Percentiles rank a stretch among this genome's conserved stretches.
These are phyloP conservation scores for Alouatta palliata DNA, from an alignment of 2,113 vertebrate species.

Conservation along the genomic window DNA sequence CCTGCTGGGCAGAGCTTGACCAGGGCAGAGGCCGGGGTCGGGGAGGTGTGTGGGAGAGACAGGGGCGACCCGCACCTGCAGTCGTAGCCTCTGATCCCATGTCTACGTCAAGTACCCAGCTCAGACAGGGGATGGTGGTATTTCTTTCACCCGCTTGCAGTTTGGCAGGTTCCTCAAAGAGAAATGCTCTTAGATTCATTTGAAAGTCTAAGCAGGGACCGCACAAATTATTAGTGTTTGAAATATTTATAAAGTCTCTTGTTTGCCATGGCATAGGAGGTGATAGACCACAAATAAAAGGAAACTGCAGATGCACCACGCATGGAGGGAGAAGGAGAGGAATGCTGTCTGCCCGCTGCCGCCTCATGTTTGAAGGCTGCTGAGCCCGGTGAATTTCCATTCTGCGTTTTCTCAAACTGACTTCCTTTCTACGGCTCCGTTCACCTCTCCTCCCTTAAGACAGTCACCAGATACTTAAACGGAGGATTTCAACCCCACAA, in stretches of 20 bases:
- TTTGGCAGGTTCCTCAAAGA: constrained; percentile 50
- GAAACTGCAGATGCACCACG: rapidly evolving
- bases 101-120: background rate
- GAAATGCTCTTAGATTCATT: constrained; percentile 69
- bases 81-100: background rate
- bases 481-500: background rate
- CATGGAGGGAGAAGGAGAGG: background rate
- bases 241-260: constrained; percentile 78
- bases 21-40: rapidly evolving
- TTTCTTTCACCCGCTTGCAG: constrained; percentile 34
- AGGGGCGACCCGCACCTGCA: rapidly evolving
- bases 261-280: constrained; percentile 54
- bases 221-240: constrained; percentile 75
- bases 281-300: constrained; percentile 69
- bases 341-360: rapidly evolving
- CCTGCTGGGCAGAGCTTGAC: background rate
- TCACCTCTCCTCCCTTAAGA: background rate
- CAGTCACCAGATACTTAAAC: rapidly evolving
- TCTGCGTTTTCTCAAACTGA: rapidly evolving
- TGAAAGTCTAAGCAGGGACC: constrained; percentile 76
- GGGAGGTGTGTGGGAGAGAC: background rate
- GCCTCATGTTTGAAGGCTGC: background rate
- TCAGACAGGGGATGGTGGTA: background rate
- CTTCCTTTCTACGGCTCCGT: rapidly evolving
- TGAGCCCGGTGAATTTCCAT: rapidly evolving